These are phyloP conservation scores for Anguilla rostrata DNA, from an alignment of 2,113 vertebrate species.

Conservation along the genomic window DNA sequence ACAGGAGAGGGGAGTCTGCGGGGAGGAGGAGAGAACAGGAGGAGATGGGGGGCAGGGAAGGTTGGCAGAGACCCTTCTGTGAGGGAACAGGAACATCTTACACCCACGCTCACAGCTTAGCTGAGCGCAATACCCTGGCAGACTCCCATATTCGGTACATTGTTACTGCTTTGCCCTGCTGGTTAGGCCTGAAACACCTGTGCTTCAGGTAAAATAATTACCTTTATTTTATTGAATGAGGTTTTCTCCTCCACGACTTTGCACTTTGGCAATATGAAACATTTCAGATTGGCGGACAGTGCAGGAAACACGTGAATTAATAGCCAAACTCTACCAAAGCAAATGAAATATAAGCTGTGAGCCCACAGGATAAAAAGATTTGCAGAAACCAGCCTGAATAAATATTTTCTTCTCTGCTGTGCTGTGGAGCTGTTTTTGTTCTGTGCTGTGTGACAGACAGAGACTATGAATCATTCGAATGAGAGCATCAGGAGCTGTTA, in stretches of 20 bases:
- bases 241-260: not conserved
- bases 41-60: no score
- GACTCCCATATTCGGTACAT: not conserved
- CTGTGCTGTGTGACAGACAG: constrained; percentile 14
- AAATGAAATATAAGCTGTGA: constrained; percentile 11
- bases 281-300: not conserved
- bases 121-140: not conserved
- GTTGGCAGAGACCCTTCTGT: not conserved
- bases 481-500: not conserved
- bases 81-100: not conserved
- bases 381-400: constrained; percentile 17
- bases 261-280: not conserved
- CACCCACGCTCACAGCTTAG: not conserved
- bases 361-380: constrained; percentile 14
- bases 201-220: not conserved
- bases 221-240: not conserved
- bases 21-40: not conserved
- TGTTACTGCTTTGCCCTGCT: not conserved
- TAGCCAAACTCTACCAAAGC: not conserved
- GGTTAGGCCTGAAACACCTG: not conserved
- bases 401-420: constrained; percentile 22
- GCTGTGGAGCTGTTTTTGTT: constrained; percentile 18
- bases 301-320: not conserved
- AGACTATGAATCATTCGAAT: constrained; percentile 21
- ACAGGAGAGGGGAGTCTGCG: not conserved